A percentile compares a stretch with the other conserved stretches of the same genome.
Evolutionary conservation across 2,797 vertebrate species (phyloP).

Genomic region (Chiroxiphia lanceolata): DNA sequence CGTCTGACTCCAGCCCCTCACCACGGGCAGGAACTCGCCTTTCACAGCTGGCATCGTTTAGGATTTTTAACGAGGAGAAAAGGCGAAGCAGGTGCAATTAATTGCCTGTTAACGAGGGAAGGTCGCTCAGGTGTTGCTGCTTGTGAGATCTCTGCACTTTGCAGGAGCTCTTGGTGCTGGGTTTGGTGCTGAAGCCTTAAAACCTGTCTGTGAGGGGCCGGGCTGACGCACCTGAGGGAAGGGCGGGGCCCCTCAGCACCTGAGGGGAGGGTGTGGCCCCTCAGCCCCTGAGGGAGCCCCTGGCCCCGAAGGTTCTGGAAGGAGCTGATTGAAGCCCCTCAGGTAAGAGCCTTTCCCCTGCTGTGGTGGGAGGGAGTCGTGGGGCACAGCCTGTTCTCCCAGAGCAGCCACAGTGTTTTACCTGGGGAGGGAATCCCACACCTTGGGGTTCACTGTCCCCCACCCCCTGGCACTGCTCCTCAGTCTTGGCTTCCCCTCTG

Average conservation of each 20-base stretch:
- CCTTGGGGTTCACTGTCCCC: neutral
- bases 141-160: too few species aligned
- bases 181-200: too few species aligned
- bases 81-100: too few species aligned
- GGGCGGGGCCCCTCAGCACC: too few species aligned
- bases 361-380: neutral
- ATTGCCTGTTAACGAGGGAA: neutral
- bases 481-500: too few species aligned
- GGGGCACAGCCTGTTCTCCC: too few species aligned
- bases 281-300: neutral
- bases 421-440: neutral
- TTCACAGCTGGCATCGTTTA: neutral
- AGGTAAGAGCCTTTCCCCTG: neutral
- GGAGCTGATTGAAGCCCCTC: too few species aligned
- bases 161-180: rapidly evolving
- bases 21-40: rapidly evolving
- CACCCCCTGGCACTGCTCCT: neutral
- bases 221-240: too few species aligned
- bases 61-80: neutral
- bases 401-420: neutral
- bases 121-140: rapidly evolving
- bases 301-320: neutral
- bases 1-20: rapidly evolving
- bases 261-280: too few species aligned
- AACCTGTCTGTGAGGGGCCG: neutral